phyloP scores from a whole-genome alignment of 2,888 invertebrate species.

The Andrena trimmerana region DNA sequence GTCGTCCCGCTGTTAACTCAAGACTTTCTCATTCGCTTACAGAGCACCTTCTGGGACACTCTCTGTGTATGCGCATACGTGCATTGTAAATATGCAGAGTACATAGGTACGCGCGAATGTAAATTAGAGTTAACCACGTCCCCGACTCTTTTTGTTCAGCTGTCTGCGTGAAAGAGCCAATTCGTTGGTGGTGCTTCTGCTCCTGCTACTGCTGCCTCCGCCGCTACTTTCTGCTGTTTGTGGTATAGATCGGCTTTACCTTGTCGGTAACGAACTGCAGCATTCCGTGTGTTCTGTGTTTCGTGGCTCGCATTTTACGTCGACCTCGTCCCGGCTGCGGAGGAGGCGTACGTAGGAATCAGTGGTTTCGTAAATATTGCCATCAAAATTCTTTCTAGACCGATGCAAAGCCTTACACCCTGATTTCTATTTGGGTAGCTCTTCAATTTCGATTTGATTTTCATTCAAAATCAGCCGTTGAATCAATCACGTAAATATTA shows the following conservation, averaged over 20 bases:
- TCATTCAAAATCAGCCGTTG: background rate
- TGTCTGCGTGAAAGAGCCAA: slow-evolving; percentile 56
- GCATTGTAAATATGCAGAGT: slow-evolving; percentile 40
- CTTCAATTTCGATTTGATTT: background rate
- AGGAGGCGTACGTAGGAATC: slow-evolving; percentile 27
- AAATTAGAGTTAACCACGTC: slow-evolving; percentile 76
- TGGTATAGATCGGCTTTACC: slow-evolving; percentile 63
- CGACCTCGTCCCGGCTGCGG: slow-evolving; percentile 11
- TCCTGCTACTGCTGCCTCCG: slow-evolving; percentile 22
- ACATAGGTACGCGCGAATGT: slow-evolving; percentile 67
- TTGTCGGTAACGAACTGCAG: slow-evolving; percentile 71
- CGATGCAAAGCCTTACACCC: background rate
- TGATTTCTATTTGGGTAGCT: background rate
- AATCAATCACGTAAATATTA: background rate
- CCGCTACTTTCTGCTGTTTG: slow-evolving; percentile 50
- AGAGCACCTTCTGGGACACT: background rate
- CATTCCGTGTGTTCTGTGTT: slow-evolving; percentile 54
- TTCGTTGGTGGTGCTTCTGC: slow-evolving; percentile 36
- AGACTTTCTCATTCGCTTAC: slow-evolving; percentile 30
- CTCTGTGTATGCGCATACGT: slow-evolving; percentile 14
- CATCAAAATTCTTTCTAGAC: slow-evolving; percentile 19
- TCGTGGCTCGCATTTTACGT: slow-evolving; percentile 64
- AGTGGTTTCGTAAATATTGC: slow-evolving; percentile 43
- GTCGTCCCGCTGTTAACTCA: slow-evolving; percentile 26
- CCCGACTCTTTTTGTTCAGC: slow-evolving; percentile 71